Percentiles rank a stretch among this genome's conserved stretches.
These are phyloP conservation scores for Leptinotarsa lineolata DNA, from an alignment of 1,140 invertebrate species.

Conservation along the genomic window DNA sequence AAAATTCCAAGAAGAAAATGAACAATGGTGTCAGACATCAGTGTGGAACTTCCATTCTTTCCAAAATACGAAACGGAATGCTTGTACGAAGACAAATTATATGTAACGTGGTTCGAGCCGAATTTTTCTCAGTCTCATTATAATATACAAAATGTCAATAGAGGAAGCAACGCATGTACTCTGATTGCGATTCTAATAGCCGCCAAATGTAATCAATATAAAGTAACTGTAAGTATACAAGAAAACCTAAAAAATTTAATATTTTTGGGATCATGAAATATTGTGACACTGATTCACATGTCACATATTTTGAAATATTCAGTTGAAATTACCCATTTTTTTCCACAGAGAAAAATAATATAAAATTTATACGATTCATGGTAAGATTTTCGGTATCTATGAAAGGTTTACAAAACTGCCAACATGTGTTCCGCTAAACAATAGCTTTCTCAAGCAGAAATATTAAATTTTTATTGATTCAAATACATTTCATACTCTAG, in stretches of 20 bases:
- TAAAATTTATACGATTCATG: too few species aligned
- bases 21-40: slow-evolving; percentile 27
- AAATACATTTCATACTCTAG: too few species aligned
- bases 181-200: slow-evolving; percentile 51
- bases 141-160: slow-evolving; percentile 44
- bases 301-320: too few species aligned
- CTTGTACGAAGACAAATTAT: slow-evolving; percentile 39
- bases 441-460: too few species aligned
- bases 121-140: slow-evolving; percentile 52
- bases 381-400: too few species aligned
- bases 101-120: slow-evolving; percentile 49
- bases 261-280: too few species aligned
- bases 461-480: too few species aligned
- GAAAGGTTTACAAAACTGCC: too few species aligned
- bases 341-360: too few species aligned
- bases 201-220: slow-evolving; percentile 43
- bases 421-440: too few species aligned
- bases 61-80: slow-evolving; percentile 48
- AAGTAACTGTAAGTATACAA: slow-evolving; percentile 35
- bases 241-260: not conserved
- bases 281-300: too few species aligned
- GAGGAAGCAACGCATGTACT: slow-evolving; percentile 53
- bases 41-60: slow-evolving; percentile 48
- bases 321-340: too few species aligned
- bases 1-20: slow-evolving; percentile 26